Conservation (phyloP, 2,888 invertebrate genomes). For the Thereva unica region DNA sequence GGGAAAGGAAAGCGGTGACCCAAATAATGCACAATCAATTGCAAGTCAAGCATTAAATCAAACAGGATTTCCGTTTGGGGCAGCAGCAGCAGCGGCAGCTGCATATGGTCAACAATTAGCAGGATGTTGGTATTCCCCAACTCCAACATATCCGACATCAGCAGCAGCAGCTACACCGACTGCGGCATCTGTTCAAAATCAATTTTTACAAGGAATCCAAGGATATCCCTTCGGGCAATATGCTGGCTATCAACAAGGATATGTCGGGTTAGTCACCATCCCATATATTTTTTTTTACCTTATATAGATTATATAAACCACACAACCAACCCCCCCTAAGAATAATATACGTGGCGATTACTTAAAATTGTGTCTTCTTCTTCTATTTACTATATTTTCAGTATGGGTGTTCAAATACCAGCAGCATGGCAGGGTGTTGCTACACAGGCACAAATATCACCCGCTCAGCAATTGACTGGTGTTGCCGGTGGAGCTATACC, state of each 20-base stretch:
- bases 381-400: slow-evolving; percentile 51
- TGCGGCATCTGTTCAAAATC: slow-evolving; percentile 77
- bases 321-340: background rate
- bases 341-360: slow-evolving; percentile 1
- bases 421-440: slow-evolving; percentile 74
- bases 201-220: slow-evolving; percentile 86
- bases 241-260: slow-evolving; percentile 88
- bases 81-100: slow-evolving; percentile 59
- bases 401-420: slow-evolving; percentile 85
- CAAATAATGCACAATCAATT: slow-evolving; percentile 77
- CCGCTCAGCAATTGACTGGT: slow-evolving; percentile 69
- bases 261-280: slow-evolving; percentile 75
- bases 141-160: slow-evolving; percentile 67
- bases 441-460: slow-evolving; percentile 72
- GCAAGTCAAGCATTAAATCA: slow-evolving; percentile 64
- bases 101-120: slow-evolving; percentile 78
- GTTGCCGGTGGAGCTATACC: slow-evolving; percentile 72
- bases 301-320: too few relatives aligned
- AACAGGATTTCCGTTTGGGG: slow-evolving; percentile 61
- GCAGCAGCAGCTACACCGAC: slow-evolving; percentile 66
- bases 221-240: slow-evolving; percentile 86
- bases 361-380: slow-evolving; percentile 31
- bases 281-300: too few relatives aligned
- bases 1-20: slow-evolving; percentile 97
- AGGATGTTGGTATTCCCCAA: slow-evolving; percentile 90